Percentiles rank a stretch among this genome's conserved stretches.
Evolutionary conservation across 35 echinoderm and acorn worm species (phyloP).

Genomic region (Eucidaris tribuloides): DNA sequence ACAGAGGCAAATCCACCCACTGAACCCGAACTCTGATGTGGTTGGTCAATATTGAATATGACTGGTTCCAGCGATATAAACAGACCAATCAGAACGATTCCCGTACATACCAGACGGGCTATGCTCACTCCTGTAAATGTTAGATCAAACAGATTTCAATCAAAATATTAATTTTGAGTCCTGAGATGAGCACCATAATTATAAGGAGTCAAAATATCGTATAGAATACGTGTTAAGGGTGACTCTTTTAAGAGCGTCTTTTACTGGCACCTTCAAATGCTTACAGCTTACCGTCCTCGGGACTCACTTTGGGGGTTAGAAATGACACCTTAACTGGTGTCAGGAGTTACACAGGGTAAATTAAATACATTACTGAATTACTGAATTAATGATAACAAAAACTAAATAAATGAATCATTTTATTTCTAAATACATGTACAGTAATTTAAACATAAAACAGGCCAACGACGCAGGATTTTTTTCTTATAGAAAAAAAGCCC

Average conservation of each 20-base stretch:
- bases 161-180: too few species aligned
- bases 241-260: not conserved
- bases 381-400: too few species aligned
- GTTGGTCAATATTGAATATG: conserved; percentile 67
- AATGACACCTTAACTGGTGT: too few species aligned
- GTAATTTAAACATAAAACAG: too few species aligned
- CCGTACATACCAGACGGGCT: conserved; percentile 83
- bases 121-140: conserved; percentile 68
- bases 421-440: too few species aligned
- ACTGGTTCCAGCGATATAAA: conserved; percentile 94
- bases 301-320: not conserved
- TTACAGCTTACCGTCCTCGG: not conserved
- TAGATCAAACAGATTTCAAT: not conserved
- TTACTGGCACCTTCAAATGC: not conserved
- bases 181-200: too few species aligned
- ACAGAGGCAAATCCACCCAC: not conserved
- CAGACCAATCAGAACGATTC: conserved; percentile 83
- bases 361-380: too few species aligned
- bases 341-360: too few species aligned
- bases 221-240: not conserved
- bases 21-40: not conserved
- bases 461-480: too few species aligned
- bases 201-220: not conserved
- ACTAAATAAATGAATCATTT: too few species aligned
- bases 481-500: too few species aligned